Conservation (phyloP, 2,113 vertebrate species). For the Cololabis saira region DNA sequence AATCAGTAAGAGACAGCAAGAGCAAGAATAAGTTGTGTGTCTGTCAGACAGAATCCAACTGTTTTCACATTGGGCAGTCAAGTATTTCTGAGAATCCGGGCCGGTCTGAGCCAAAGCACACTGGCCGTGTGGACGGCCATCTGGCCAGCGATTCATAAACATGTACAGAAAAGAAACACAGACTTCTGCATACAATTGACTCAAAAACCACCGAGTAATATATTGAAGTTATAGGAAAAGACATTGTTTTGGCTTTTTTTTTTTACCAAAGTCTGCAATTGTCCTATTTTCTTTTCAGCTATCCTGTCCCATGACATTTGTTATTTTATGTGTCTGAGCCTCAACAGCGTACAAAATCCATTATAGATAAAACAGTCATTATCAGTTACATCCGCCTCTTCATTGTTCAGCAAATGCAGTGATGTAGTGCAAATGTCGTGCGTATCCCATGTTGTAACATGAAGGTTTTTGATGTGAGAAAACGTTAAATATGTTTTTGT, state of each 20-base stretch:
- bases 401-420: neutral
- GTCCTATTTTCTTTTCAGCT: neutral
- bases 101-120: slow-evolving; percentile 47
- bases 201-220: neutral
- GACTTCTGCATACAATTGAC: slow-evolving; percentile 5
- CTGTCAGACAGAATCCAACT: neutral
- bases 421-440: neutral
- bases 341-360: neutral
- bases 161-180: slow-evolving; percentile 2
- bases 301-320: neutral
- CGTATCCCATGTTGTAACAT: neutral
- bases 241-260: slow-evolving; percentile 3
- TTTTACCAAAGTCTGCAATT: neutral
- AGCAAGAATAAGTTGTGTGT: neutral
- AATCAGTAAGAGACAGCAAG: too few species aligned
- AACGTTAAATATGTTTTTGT: neutral
- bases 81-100: slow-evolving; percentile 38
- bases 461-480: neutral
- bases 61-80: slow-evolving; percentile 15
- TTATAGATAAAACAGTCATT: too few species aligned
- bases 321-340: neutral
- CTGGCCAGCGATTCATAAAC: slow-evolving; percentile 15
- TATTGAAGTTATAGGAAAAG: neutral
- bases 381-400: too few species aligned
- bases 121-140: slow-evolving; percentile 26